Conservation (phyloP, 2,113 vertebrate species). For the Gallinago jamesoni region DNA sequence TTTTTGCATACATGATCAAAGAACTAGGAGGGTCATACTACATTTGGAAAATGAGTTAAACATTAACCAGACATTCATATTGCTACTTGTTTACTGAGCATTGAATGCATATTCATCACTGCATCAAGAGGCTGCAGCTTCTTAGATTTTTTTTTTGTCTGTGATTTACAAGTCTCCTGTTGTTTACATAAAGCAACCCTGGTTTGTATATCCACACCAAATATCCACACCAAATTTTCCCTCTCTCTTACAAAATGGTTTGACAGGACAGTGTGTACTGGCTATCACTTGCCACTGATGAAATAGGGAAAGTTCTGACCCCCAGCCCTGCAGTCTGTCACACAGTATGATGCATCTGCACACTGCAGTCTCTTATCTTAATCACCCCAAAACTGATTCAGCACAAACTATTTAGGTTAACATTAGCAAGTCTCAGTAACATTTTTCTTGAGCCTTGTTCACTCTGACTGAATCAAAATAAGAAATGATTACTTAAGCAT, state of each 20-base stretch:
- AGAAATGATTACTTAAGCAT: neutral
- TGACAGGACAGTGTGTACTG: neutral
- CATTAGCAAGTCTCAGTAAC: neutral
- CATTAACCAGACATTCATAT: neutral
- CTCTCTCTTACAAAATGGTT: neutral
- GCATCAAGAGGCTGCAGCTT: neutral
- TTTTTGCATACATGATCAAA: neutral
- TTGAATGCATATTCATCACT: neutral
- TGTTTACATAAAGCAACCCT: neutral
- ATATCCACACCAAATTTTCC: neutral
- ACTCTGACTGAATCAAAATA: neutral
- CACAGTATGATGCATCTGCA: neutral
- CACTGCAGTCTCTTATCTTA: neutral
- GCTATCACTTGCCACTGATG: neutral
- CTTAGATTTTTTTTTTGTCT: neutral
- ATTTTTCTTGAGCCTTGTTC: neutral
- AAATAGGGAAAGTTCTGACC: neutral
- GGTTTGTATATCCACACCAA: neutral
- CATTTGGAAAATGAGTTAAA: neutral
- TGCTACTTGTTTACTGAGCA: neutral
- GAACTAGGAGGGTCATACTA: neutral
- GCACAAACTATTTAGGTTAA: neutral
- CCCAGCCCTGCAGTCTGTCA: neutral
- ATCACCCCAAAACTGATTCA: neutral
- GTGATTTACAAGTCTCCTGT: neutral